phyloP scores from a whole-genome alignment of 2,888 invertebrate species.

The Morpho deidamia region DNA sequence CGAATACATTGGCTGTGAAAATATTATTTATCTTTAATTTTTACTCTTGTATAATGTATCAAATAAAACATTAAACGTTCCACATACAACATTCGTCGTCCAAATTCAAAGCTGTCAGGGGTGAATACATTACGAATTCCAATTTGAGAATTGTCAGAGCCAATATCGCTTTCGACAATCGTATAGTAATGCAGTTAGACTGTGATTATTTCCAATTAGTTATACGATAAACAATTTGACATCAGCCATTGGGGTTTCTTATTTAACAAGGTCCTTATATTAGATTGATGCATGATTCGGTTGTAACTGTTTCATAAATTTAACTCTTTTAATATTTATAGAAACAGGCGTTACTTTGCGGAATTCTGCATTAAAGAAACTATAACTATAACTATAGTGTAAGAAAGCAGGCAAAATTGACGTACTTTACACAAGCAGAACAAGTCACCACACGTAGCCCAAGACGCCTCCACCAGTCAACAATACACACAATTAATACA shows the following conservation, averaged over 20 bases:
- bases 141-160: constrained; percentile 72
- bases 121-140: constrained; percentile 70
- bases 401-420: too few relatives aligned
- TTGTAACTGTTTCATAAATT: too few relatives aligned
- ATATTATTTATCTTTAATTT: neutral
- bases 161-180: constrained; percentile 63
- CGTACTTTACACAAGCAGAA: too few relatives aligned
- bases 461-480: too few relatives aligned
- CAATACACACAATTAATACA: too few relatives aligned
- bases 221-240: constrained; percentile 51
- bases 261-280: constrained; percentile 6
- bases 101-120: constrained; percentile 38
- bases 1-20: neutral
- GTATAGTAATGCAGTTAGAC: constrained; percentile 58
- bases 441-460: too few relatives aligned
- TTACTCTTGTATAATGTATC: neutral
- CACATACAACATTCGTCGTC: constrained; percentile 17
- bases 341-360: too few relatives aligned
- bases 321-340: too few relatives aligned
- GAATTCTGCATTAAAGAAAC: too few relatives aligned
- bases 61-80: constrained; percentile 12
- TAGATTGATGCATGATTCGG: neutral
- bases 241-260: constrained; percentile 19
- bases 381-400: too few relatives aligned
- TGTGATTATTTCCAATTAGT: constrained; percentile 69